Percentiles rank a stretch among this genome's conserved stretches.
phyloP scores from a whole-genome alignment of 2,797 vertebrate species.

The Alcedo atthis region DNA sequence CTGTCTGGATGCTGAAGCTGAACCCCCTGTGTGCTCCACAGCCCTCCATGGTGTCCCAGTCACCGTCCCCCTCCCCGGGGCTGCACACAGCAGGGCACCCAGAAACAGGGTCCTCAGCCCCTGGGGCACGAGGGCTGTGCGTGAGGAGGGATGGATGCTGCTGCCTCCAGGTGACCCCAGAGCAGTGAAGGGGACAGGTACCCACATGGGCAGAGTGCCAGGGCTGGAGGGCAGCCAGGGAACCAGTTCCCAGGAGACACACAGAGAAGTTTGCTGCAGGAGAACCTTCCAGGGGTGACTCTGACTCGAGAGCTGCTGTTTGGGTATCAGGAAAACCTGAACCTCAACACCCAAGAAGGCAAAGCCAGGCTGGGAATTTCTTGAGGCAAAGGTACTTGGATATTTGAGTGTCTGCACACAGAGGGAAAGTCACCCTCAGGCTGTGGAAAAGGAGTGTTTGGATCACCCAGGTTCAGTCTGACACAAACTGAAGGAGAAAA shows the following conservation, averaged over 20 bases:
- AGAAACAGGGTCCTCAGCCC: background rate
- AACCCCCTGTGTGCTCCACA: background rate
- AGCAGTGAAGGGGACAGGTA: background rate
- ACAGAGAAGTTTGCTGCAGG: background rate
- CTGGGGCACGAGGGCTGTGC: background rate
- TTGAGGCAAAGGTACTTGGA: background rate
- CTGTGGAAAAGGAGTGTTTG: background rate
- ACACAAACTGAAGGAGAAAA: background rate
- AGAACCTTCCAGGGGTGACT: background rate
- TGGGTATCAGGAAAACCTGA: background rate
- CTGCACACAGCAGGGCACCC: background rate
- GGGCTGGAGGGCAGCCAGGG: background rate
- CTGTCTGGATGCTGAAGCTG: background rate
- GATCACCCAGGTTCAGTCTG: background rate
- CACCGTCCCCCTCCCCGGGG: accelerated
- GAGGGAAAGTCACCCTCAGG: background rate
- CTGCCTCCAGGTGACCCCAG: background rate
- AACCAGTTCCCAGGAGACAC: background rate
- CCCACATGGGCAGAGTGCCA: background rate
- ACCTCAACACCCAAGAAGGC: background rate
- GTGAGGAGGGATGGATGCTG: background rate
- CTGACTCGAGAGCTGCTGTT: background rate
- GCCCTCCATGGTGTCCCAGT: background rate
- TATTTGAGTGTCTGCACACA: background rate
- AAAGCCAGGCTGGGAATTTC: background rate